Percentiles rank a stretch among this genome's conserved stretches.
Evolutionary conservation across 2,113 vertebrate genomes (phyloP).

Genomic region (Excalfactoria chinensis): DNA sequence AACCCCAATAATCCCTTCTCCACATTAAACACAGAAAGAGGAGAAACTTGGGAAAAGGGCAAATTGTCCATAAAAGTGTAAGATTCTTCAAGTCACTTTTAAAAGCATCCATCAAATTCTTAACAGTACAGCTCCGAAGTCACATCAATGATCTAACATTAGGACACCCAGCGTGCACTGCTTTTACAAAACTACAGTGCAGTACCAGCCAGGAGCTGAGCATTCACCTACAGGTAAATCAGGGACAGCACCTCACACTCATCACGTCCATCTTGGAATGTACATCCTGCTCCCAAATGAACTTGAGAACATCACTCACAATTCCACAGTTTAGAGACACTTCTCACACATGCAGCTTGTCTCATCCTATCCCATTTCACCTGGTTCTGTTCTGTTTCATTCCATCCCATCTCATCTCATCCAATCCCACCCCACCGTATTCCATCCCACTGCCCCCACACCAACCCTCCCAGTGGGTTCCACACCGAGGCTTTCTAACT

Average conservation of each 20-base stretch:
- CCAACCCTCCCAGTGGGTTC: rapidly evolving
- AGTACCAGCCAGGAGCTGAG: background rate
- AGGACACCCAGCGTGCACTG: rapidly evolving
- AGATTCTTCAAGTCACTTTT: background rate
- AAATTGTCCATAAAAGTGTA: rapidly evolving
- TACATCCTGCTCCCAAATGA: background rate
- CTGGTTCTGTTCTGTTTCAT: background rate
- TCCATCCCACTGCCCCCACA: background rate
- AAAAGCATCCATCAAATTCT: background rate
- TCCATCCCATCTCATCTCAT: background rate
- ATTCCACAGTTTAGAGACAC: rapidly evolving
- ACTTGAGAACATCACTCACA: no score
- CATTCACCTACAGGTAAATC: rapidly evolving
- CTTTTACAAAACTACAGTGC: background rate
- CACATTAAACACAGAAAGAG: background rate
- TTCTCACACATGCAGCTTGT: rapidly evolving
- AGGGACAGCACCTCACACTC: background rate
- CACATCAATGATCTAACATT: rapidly evolving
- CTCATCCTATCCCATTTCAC: background rate
- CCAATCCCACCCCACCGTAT: background rate
- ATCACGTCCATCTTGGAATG: rapidly evolving
- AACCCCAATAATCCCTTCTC: background rate
- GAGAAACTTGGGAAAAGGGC: background rate
- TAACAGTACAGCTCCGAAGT: background rate
- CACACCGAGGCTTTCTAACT: rapidly evolving